Evolutionary conservation across 2,113 vertebrate genomes (phyloP), one percentile per base, ranked within the genome.

Genomic region (Saguinus midas): DNA sequence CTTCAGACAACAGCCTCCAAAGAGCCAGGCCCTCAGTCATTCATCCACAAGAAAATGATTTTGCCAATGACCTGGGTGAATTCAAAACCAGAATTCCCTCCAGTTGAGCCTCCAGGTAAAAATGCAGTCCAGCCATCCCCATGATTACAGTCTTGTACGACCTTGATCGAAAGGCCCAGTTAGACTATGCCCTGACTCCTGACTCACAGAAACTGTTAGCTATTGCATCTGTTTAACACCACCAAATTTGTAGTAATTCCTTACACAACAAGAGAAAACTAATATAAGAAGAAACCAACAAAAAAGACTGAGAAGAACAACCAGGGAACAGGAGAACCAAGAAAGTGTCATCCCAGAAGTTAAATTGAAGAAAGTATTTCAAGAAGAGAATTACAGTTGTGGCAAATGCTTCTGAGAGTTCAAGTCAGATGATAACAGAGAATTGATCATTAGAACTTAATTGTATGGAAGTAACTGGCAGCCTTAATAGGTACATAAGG

Each of bases 291-390:
- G 25, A 45, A 43, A 88, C 17, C 11, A 48, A 17, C 43, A 79
- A 90, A 80, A 70, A 29, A 55, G n/a, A 43, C 43, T 50, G 6
- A 75, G 32, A 83, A 70, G 55, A 92, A 52, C 5, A 91, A 64
- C 23, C 3, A 84, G 18, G 18, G 35, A 84, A 43, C 1, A 32
- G 45, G 20, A 66, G 72, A 78, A 64, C 23, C 23, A 57, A 87
- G n/a, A 45, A 95, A 45, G 17, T 75, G 68, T 37, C 18, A 55
- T 18, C 32, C 45, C 29, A 82, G 55, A 76, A 76, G 25, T 58
- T 68, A 88, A 88, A 88, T 1, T 48, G 32, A 95, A 94, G 52
- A 48, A 91, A 93, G 48, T 93, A 82, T 58, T 93, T 93, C 48
- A 95, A 84, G 61, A 70, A 50, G 23, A 27, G 29, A 92, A 29